phyloP scores from a whole-genome alignment of 2,113 vertebrate species.

The Malurus alboscapulatus region DNA sequence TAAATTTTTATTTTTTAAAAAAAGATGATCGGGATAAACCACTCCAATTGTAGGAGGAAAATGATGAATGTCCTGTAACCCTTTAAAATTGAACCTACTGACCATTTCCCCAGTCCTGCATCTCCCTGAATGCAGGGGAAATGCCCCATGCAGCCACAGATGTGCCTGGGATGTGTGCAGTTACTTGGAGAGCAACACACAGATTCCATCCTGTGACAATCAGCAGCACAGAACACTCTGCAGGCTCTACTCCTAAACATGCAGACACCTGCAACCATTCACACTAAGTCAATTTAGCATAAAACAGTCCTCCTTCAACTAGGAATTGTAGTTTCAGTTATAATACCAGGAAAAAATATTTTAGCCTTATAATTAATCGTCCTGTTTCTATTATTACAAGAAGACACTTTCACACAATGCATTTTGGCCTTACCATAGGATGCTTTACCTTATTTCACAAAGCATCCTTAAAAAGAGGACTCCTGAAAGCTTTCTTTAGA shows the following conservation, averaged over 20 bases:
- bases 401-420: neutral
- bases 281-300: neutral
- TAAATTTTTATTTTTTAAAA: neutral
- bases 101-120: neutral
- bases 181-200: neutral
- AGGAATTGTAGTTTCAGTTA: conserved; percentile 8
- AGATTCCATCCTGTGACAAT: neutral
- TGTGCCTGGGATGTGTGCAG: neutral
- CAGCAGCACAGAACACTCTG: neutral
- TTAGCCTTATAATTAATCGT: conserved; percentile 9
- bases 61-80: neutral
- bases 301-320: neutral
- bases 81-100: neutral
- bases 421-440: neutral
- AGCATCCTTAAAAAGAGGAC: neutral
- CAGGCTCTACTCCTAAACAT: neutral
- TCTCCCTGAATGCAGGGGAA: neutral
- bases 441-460: conserved; percentile 6
- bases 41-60: neutral
- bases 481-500: conserved; percentile 21
- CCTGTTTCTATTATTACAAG: neutral
- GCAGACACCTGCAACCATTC: neutral
- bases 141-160: neutral
- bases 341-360: neutral
- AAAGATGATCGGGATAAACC: neutral